Evolutionary conservation across 2,888 invertebrate genomes (phyloP).

Genomic region (Aphelenchoides bicaudatus): DNA sequence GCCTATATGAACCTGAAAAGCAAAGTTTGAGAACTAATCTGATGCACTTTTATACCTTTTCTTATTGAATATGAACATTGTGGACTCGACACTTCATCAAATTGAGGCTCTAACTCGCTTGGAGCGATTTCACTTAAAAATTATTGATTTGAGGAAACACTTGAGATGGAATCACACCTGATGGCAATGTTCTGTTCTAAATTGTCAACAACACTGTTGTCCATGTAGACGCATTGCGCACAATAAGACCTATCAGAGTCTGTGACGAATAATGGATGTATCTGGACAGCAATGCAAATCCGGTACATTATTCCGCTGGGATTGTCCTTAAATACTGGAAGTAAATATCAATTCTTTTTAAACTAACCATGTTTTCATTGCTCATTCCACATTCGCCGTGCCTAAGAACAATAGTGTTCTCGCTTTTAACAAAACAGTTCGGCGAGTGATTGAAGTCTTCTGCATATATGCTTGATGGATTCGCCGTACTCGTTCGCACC

Average conservation of each 20-base stretch:
- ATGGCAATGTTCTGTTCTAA: slow-evolving; percentile 52
- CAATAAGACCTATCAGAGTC: slow-evolving; percentile 59
- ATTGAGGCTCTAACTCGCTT: slow-evolving; percentile 54
- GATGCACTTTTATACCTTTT: too few relatives aligned
- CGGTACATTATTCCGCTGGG: slow-evolving; percentile 53
- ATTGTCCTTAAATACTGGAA: slow-evolving; percentile 35
- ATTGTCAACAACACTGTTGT: slow-evolving; percentile 51
- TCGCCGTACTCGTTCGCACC: slow-evolving; percentile 54
- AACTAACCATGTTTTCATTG: slow-evolving; percentile 44
- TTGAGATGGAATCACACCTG: too few relatives aligned
- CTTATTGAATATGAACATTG: slow-evolving; percentile 56
- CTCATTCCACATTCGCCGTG: slow-evolving; percentile 59
- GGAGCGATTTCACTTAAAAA: slow-evolving; percentile 52
- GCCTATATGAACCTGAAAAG: too few relatives aligned
- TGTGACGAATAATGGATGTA: slow-evolving; percentile 60
- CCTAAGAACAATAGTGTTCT: slow-evolving; percentile 47
- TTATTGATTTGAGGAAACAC: too few relatives aligned
- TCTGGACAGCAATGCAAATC: slow-evolving; percentile 55
- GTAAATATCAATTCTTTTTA: neutral
- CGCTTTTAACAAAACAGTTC: slow-evolving; percentile 48
- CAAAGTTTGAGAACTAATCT: too few relatives aligned
- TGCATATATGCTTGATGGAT: slow-evolving; percentile 58
- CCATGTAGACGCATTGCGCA: slow-evolving; percentile 59
- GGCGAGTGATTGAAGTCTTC: slow-evolving; percentile 51
- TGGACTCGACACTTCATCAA: slow-evolving; percentile 51